Percentiles rank a stretch among this genome's conserved stretches.
These are phyloP conservation scores for Lordiphosa mommai DNA, from an alignment of 1,140 invertebrate genomes.

Conservation along the genomic window DNA sequence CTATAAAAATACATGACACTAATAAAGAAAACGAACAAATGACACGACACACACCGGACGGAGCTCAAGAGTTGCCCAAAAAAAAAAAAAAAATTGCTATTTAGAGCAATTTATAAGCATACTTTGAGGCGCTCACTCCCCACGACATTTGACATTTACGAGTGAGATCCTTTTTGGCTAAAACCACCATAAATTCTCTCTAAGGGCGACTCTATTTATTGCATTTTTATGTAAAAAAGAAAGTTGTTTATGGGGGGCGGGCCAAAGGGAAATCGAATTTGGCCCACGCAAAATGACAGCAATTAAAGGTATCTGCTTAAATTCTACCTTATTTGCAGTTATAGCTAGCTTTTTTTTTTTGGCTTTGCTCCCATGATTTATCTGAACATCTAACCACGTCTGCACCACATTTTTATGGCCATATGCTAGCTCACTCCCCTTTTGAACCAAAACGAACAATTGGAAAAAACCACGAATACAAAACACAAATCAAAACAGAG, in stretches of 20 bases:
- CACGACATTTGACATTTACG: slow-evolving; percentile 73
- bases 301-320: slow-evolving; percentile 22
- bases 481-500: slow-evolving; percentile 68
- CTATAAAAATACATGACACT: slow-evolving; percentile 80
- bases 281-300: slow-evolving; percentile 40
- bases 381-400: slow-evolving; percentile 49
- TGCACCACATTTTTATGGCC: slow-evolving; percentile 70
- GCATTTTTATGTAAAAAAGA: slow-evolving; percentile 77
- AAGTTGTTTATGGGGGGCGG: slow-evolving; percentile 67
- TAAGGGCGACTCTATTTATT: slow-evolving; percentile 61
- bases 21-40: slow-evolving; percentile 80
- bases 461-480: slow-evolving; percentile 48
- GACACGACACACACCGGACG: slow-evolving; percentile 59
- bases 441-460: slow-evolving; percentile 22
- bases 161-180: slow-evolving; percentile 43
- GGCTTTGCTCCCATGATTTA: slow-evolving; percentile 57
- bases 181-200: slow-evolving; percentile 58
- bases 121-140: slow-evolving; percentile 55
- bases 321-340: slow-evolving; percentile 18
- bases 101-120: slow-evolving; percentile 76
- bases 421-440: slow-evolving; percentile 40
- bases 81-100: slow-evolving; percentile 57
- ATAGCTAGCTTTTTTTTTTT: too few species aligned
- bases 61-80: neutral
- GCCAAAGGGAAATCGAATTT: slow-evolving; percentile 57